These are phyloP conservation scores for Odocoileus virginianus DNA, from an alignment of 2,113 vertebrate genomes.

Conservation along the genomic window DNA sequence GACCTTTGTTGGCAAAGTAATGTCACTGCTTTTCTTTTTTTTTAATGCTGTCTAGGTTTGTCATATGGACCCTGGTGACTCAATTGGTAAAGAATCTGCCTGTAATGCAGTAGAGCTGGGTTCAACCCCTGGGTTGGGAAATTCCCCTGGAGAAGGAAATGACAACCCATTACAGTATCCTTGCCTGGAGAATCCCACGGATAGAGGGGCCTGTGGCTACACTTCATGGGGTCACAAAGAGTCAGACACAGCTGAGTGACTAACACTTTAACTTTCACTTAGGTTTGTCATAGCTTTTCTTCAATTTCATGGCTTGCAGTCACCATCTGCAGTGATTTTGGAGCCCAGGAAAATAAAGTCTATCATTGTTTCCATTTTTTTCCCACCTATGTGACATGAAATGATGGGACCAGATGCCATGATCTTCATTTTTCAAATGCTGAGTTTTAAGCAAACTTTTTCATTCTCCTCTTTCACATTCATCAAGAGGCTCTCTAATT, in stretches of 20 bases:
- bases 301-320: not conserved
- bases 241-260: not conserved
- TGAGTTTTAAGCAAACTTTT: not conserved
- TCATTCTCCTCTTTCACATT: not conserved
- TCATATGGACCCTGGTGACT: not conserved
- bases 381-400: not conserved
- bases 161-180: not conserved
- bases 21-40: not conserved
- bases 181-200: not conserved
- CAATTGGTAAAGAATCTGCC: not conserved
- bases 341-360: not conserved
- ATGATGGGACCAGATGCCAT: not conserved
- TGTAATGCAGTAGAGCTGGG: not conserved
- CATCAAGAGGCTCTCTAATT: not conserved
- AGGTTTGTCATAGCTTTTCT: not conserved
- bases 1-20: not conserved
- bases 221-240: not conserved
- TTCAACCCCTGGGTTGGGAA: not conserved
- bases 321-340: not conserved
- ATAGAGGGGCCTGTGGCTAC: not conserved
- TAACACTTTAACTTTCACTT: not conserved
- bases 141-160: not conserved
- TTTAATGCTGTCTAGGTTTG: not conserved
- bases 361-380: not conserved
- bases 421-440: not conserved